Percentiles rank a stretch among this genome's conserved stretches.
These are phyloP conservation scores for Phrixothrix hirtus DNA, from an alignment of 2,888 invertebrate species.

Conservation along the genomic window DNA sequence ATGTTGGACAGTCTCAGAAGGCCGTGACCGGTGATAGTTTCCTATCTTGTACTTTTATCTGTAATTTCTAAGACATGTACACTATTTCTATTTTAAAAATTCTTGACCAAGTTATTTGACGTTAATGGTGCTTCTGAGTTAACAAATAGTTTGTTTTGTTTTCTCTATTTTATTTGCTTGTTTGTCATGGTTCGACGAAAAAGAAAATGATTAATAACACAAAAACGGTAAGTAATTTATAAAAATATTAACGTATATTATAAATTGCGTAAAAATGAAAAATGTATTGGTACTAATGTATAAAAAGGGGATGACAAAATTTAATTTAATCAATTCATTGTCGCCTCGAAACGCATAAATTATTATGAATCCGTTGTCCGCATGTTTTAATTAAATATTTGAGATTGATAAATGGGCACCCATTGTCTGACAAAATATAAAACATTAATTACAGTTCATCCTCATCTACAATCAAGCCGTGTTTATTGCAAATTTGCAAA, in stretches of 20 bases:
- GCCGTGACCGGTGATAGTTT: slow-evolving; percentile 48
- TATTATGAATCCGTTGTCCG: slow-evolving; percentile 58
- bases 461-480: slow-evolving; percentile 44
- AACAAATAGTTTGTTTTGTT: slow-evolving; percentile 23
- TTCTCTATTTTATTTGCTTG: slow-evolving; percentile 15
- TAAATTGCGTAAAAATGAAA: slow-evolving; percentile 6
- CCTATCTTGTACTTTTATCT: slow-evolving; percentile 24
- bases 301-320: slow-evolving; percentile 48
- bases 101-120: slow-evolving; percentile 14
- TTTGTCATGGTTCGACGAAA: slow-evolving; percentile 32
- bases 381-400: slow-evolving; percentile 59
- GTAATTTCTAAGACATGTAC: slow-evolving; percentile 38
- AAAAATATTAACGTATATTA: slow-evolving; percentile 3
- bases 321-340: slow-evolving; percentile 56
- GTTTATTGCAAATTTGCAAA: slow-evolving; percentile 44
- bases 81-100: slow-evolving; percentile 23
- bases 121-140: slow-evolving; percentile 35
- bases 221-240: slow-evolving; percentile 19
- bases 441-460: slow-evolving; percentile 53
- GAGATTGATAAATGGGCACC: slow-evolving; percentile 56
- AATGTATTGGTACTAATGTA: slow-evolving; percentile 9
- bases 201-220: slow-evolving; percentile 26
- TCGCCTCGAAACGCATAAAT: slow-evolving; percentile 55
- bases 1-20: slow-evolving; percentile 45
- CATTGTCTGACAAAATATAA: slow-evolving; percentile 56